phyloP scores from a whole-genome alignment of 2,888 invertebrate genomes.

The Lepidonotus clava region DNA sequence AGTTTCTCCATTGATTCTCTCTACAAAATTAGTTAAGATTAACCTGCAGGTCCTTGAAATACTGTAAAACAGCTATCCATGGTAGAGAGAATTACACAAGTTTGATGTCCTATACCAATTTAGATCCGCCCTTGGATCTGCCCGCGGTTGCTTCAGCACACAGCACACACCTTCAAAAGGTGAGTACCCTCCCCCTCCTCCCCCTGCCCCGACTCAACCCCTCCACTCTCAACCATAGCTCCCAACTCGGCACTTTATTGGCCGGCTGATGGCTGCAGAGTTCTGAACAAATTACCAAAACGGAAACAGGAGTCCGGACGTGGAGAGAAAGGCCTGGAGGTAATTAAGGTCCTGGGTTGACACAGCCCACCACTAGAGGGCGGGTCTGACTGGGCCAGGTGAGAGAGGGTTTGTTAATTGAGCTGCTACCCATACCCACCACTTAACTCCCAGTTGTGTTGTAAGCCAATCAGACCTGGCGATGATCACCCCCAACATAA shows the following conservation, averaged over 20 bases:
- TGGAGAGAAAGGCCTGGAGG: conserved; percentile 19
- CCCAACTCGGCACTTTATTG: background rate
- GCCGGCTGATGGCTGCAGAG: background rate
- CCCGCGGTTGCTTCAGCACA: too few relatives aligned
- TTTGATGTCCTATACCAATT: too few relatives aligned
- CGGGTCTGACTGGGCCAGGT: background rate
- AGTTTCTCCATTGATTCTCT: too few relatives aligned
- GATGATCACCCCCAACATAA: background rate
- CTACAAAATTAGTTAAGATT: too few relatives aligned
- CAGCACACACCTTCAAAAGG: too few relatives aligned
- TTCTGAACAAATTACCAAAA: background rate
- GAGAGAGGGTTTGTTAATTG: background rate
- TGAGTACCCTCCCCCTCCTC: too few relatives aligned
- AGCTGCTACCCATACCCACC: background rate
- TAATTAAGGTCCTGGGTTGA: background rate
- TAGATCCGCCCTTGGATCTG: too few relatives aligned
- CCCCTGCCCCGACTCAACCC: too few relatives aligned
- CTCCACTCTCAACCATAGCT: too few relatives aligned
- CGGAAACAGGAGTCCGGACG: background rate
- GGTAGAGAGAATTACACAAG: too few relatives aligned
- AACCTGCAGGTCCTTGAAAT: too few relatives aligned
- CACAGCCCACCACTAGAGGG: background rate
- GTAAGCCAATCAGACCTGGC: background rate
- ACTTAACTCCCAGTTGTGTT: conserved; percentile 15
- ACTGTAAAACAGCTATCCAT: too few relatives aligned